Evolutionary conservation across 2,888 invertebrate genomes (phyloP), one percentile per base, ranked within the genome.

Genomic region (Odontocerum albicorne): DNA sequence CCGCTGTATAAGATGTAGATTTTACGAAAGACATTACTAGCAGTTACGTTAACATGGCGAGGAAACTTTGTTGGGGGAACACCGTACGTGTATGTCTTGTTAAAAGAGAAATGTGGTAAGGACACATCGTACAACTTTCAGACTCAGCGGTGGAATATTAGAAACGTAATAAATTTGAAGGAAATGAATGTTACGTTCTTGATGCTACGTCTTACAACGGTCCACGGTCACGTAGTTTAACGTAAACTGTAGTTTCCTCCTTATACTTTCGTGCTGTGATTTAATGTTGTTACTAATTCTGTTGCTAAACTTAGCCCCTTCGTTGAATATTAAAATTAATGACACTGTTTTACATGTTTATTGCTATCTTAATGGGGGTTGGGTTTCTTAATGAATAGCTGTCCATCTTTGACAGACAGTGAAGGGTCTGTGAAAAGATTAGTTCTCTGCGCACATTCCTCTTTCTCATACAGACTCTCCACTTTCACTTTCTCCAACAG

Each of bases 1-100:
- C 8, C 13, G 27, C 22, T 13, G 27, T 21, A 27, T 42, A 42
- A 42, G 22, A 42, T 42, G 27, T 13, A 42, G 42, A 42, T 27
- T 12, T 27, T 22, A 13, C 42, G 27, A 27, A 27, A 42, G 42
- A 49, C 47, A 49, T 49, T 49, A 49, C 47, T n/a, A 7, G 31
- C 20, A 38, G 38, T 50, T 35, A 51, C 51, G 46, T 56, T 56
- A 56, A 46, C 50, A 33, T 51, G 50, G 35, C 50, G 35, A 56
- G 56, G 50, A 56, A 56, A 56, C 50, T 56, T 56, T 51, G 39
- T 27, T 42, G 15, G 22, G n/a, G 3, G 21, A 42, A n/a, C 15
- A 13, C 42, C 27, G 16, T 22, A 35, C 52, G 51, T 27, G 22
- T 39, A 45, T 19, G 32, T 54, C 46, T 47, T 40, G 47, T 47